Evolutionary conservation across 2,888 invertebrate genomes (phyloP), one percentile per base, ranked within the genome.

Genomic region (Hirudinaria manillensis): DNA sequence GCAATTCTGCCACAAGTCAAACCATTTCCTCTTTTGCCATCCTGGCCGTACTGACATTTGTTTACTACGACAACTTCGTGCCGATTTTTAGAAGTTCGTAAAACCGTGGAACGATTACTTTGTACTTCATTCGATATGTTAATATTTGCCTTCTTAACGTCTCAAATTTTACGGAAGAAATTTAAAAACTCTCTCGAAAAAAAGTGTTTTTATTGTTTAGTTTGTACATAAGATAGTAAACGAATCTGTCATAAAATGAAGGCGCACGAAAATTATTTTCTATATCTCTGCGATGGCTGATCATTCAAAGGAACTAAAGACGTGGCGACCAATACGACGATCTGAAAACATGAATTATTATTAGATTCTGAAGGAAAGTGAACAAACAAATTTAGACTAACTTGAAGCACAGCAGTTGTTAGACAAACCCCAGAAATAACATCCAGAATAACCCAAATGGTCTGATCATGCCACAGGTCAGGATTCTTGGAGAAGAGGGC

Each of bases 1-100:
- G 79, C 74, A 79, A 79, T 61, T 32, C 74, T 78, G 80, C 80
- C 77, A 78, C 56, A 6, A 72, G 32, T 27, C 27, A 27, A 21
- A 70, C 21, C 21, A 24, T 38, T 70, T 27, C 70, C 38, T 45
- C 70, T 21, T 27, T 24, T 27, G 0, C 24, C 2, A 27, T 36
- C 32, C 36, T 56, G 29, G 56, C 55, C 24, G 29, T 29, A 10
- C 21, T n/a, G n/a, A n/a, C 29, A 24, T 27, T 45, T 45, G 45
- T 45, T 16, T 45, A 45, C 16, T 45, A 45, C 16, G 16, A 45
- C 13, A 45, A 45, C 45, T 45, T 45, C 13, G 16, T 45, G 3
- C 1, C 6, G 10, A 16, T 45, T 45, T 45, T 45, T 45, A 45
- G 45, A 45, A 45, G 45, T 45, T 45, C 16, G 45, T 45, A 45